Evolutionary conservation across 2,888 invertebrate genomes (phyloP), one percentile per base, ranked within the genome.

Genomic region (Phengaris arion): DNA sequence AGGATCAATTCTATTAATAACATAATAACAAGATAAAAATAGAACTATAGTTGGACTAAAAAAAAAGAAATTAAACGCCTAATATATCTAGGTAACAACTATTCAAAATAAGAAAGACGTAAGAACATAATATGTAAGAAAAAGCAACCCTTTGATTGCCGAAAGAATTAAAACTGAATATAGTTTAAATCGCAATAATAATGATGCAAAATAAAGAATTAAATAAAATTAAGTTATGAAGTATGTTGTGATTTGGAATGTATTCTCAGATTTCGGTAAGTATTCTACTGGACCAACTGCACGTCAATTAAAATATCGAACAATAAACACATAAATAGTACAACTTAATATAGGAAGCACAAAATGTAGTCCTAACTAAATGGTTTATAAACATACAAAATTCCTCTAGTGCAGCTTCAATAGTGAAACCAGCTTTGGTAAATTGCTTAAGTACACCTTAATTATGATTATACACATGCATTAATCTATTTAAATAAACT

Each of bases 221-320:
- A 5, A 48, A 48, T 1, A 10, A 22, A 9, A 59, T 15, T 4
- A 59, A 59, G 3, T 22, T 22, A 57, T 15, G 15, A 59, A 9
- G 10, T 10, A 9, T 59, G 15, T 52, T 22, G 48, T 70, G 52
- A 52, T 69, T 51, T 12, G 22, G 52, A 70, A 52, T 5, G 5
- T 64, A 35, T 22, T 52, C 70, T 70, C 70, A 51, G 51, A 70
- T 51, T 22, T 70, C 48, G 48, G 69, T 70, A 52, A 70, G 35
- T 15, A 15, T 70, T 70, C 51, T 70, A 15, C 22, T 22, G 70
- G 70, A 70, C 70, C 70, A 70, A 70, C 52, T n/a, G 52, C 70
- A 52, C 70, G 70, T 70, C 70, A 70, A 70, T 70, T 70, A 52
- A 51, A 70, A 12, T 51, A 51, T 51, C 51, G 48, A 68, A 51